Evolutionary conservation across 2,888 invertebrate genomes (phyloP).

Genomic region (Ochropacha duplaris): DNA sequence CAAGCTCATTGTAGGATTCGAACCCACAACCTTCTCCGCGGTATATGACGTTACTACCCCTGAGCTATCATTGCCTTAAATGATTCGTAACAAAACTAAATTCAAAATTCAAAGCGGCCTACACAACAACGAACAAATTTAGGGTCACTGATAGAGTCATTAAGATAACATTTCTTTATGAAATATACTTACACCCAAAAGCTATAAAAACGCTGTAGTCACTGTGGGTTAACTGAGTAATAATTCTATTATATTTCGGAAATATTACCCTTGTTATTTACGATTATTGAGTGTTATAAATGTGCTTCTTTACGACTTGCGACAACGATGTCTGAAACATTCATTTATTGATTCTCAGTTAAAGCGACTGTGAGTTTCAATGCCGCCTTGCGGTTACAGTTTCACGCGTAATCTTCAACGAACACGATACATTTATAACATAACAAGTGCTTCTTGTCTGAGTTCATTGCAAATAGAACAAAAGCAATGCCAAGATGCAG

Average conservation of each 20-base stretch:
- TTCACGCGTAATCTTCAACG: not conserved
- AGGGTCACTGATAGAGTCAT: constrained; percentile 1
- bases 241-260: constrained; percentile 28
- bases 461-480: constrained; percentile 41
- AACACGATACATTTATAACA: constrained; percentile 20
- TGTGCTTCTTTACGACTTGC: constrained; percentile 41
- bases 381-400: not conserved
- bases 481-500: constrained; percentile 49
- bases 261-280: constrained; percentile 44
- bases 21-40: too few species aligned
- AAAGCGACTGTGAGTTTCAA: constrained; percentile 4
- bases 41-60: too few species aligned
- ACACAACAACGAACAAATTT: not conserved
- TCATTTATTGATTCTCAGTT: constrained; percentile 23
- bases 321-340: constrained; percentile 38
- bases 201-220: constrained; percentile 6
- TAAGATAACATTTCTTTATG: constrained; percentile 2
- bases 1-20: too few species aligned
- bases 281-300: constrained; percentile 52
- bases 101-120: not conserved
- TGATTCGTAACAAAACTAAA: not conserved
- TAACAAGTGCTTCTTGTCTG: constrained; percentile 15
- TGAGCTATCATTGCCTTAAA: not conserved
- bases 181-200: not conserved
- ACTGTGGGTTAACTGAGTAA: constrained; percentile 24